Evolutionary conservation across 2,888 invertebrate species (phyloP), one percentile per base, ranked within the genome.

Genomic region (Mesorhabditis sp.): DNA sequence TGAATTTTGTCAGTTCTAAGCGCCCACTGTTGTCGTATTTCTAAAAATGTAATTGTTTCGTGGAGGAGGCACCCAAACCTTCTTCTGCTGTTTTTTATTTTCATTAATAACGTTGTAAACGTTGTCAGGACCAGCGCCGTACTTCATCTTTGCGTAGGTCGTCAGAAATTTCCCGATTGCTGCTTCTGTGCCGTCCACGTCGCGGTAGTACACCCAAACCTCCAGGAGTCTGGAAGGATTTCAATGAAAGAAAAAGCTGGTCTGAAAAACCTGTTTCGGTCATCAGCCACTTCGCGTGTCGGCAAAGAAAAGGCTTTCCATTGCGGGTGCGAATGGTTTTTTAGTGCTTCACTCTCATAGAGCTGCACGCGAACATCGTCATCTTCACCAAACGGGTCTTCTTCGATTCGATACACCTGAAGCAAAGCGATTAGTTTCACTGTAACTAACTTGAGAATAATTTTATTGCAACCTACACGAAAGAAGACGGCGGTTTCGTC

Each of bases 1-100:
- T 81, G 68, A 79, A 82, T 66, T 79, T 78, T 67, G 80, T 76
- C 43, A 83, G 69, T 65, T 84, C 83, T 72, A 83, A 79, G 43
- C 76, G 76, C 42, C 83, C 83, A 64, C 80, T 78, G 68, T 76
- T 73, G 58, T 79, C 79, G 67, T 79, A 79, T 62, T 72, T 76
- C 72, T 74, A 62, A 68, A 74, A 28, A 5, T 10, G 10, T 66
- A 15, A 70, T 50, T 7, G 15, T 43, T 28, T 44, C 10, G n/a
- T 62, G 5, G n/a, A 62, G 7, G 10, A 28, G 13, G 4, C 42
- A 67, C 10, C 42, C 42, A 28, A 13, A 75, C 75, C 75, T 76
- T 76, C 68, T 79, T 79, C 70, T 74, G 73, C 15, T 71, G 70
- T 62, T 79, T 79, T 68, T 79, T 79, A n/a, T 70, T 69, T 62